Percentiles rank a stretch among this genome's conserved stretches.
These are phyloP conservation scores for Leucozona laternaria DNA, from an alignment of 2,888 invertebrate species.

Conservation along the genomic window DNA sequence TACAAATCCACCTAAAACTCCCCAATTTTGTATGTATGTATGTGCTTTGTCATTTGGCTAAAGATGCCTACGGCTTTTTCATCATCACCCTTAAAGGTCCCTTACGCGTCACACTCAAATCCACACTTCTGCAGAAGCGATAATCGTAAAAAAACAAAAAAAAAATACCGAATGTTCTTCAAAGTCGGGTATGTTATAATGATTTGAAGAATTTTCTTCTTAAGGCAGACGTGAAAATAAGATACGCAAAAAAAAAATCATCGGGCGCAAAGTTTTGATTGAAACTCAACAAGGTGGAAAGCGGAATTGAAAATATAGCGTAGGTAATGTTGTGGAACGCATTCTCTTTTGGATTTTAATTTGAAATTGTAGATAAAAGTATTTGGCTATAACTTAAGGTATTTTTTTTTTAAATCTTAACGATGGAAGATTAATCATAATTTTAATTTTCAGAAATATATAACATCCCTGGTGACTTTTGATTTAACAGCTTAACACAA, in stretches of 20 bases:
- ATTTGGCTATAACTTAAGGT: too few species aligned
- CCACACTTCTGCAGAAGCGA: slow-evolving; percentile 42
- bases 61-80: slow-evolving; percentile 21
- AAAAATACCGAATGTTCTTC: neutral
- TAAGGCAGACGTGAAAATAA: neutral
- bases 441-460: too few species aligned
- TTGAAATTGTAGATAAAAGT: too few species aligned
- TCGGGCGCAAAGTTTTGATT: neutral
- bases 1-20: neutral
- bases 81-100: slow-evolving; percentile 20
- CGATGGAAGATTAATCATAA: too few species aligned
- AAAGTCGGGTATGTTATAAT: slow-evolving; percentile 14
- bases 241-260: neutral
- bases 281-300: neutral
- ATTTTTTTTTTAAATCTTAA: too few species aligned
- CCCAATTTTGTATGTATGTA: neutral
- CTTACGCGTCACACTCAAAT: slow-evolving; percentile 16
- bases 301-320: neutral
- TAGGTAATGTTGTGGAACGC: neutral
- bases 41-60: slow-evolving; percentile 26
- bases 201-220: neutral
- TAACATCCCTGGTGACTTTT: slow-evolving; percentile 3
- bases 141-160: slow-evolving; percentile 28
- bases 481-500: slow-evolving; percentile 54
- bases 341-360: neutral